phyloP scores from a whole-genome alignment of 2,113 vertebrate genomes.

The Melanostigma gelatinosum region DNA sequence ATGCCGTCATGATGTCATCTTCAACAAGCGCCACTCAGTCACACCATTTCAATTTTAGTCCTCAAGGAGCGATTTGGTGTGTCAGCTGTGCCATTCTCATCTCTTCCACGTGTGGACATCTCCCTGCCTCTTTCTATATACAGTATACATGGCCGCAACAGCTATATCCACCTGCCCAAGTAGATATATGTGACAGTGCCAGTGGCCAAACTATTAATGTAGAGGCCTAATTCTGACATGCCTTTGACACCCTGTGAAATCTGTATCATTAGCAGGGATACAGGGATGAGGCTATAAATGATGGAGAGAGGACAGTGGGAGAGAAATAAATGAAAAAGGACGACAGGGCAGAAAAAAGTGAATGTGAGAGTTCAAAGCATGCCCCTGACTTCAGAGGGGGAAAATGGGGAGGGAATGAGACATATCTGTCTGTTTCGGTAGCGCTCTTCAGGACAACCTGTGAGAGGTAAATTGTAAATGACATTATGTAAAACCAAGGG shows the following conservation, averaged over 20 bases:
- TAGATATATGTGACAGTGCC: conserved; percentile 45
- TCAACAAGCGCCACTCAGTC: conserved; percentile 61
- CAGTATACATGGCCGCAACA: conserved; percentile 20
- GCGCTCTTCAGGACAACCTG: conserved; percentile 61
- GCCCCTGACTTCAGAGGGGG: conserved; percentile 78
- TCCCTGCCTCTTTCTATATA: conserved; percentile 33
- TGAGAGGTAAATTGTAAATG: conserved; percentile 77
- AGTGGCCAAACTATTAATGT: conserved; percentile 46
- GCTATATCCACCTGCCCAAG: conserved; percentile 54
- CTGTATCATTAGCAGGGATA: conserved; percentile 69
- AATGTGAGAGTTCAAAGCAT: conserved; percentile 78
- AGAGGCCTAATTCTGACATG: conserved; percentile 54
- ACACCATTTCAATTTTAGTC: conserved; percentile 68
- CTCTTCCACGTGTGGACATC: conserved; percentile 45
- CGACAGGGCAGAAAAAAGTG: conserved; percentile 58
- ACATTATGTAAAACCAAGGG: conserved; percentile 78
- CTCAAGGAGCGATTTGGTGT: conserved; percentile 48
- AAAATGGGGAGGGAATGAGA: conserved; percentile 27
- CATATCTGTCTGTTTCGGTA: conserved; percentile 68
- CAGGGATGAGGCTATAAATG: conserved; percentile 61
- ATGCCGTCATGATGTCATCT: conserved; percentile 44
- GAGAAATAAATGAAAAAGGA: conserved; percentile 61
- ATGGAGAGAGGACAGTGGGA: conserved; percentile 57
- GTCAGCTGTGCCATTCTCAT: conserved; percentile 64
- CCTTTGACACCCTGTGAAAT: conserved; percentile 73